phyloP scores from a whole-genome alignment of 2,113 vertebrate species.

The Leiothrix lutea region DNA sequence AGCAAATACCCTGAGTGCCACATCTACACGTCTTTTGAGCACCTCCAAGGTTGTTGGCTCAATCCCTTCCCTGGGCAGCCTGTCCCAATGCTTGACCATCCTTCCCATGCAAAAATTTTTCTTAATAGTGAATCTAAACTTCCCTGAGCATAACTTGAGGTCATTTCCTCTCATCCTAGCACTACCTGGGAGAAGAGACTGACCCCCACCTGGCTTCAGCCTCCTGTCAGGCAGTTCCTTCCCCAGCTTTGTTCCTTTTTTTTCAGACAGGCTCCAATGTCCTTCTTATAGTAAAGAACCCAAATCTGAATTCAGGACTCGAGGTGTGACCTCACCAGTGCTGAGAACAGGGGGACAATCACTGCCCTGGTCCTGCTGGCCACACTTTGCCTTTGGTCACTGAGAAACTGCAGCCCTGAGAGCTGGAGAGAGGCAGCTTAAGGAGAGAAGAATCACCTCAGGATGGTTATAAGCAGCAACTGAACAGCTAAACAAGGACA shows the following conservation, averaged over 20 bases:
- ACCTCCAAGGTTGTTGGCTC: background rate
- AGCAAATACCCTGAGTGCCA: background rate
- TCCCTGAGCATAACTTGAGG: background rate
- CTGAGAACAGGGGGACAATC: background rate
- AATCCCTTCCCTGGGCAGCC: background rate
- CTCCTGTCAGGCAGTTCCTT: background rate
- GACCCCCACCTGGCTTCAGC: accelerated
- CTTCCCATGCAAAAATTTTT: background rate
- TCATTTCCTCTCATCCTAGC: background rate
- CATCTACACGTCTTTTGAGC: background rate
- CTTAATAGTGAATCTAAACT: background rate
- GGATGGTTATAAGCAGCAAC: background rate
- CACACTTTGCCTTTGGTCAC: background rate
- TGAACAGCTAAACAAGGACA: background rate
- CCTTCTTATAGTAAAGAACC: background rate
- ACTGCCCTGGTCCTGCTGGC: background rate
- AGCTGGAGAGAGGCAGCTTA: background rate
- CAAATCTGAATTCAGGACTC: accelerated
- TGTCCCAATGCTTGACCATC: background rate
- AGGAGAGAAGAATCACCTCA: background rate
- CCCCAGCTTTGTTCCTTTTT: background rate
- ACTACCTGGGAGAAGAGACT: background rate
- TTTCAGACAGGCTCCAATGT: background rate
- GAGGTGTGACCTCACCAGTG: background rate
- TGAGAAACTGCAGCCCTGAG: background rate